phyloP scores from a whole-genome alignment of 37 sponge, comb jelly and placozoan genomes.

The Ianthella basta region DNA sequence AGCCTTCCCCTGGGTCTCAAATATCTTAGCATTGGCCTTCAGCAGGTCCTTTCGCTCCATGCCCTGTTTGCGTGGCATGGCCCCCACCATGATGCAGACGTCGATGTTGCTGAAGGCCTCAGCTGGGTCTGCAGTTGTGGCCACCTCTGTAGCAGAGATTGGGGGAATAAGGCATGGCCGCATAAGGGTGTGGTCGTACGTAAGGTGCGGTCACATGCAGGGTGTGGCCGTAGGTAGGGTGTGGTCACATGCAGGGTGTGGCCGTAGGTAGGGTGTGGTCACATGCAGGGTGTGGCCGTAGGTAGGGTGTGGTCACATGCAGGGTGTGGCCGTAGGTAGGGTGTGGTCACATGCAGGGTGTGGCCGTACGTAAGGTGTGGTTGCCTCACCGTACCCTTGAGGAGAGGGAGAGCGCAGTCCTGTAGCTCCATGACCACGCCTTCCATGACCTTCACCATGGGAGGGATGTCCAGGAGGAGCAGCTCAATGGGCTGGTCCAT shows the following conservation, averaged over 20 bases:
- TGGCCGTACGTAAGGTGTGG: neutral
- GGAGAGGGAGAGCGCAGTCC: conserved; percentile 89
- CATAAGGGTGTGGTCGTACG: neutral
- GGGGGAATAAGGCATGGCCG: neutral
- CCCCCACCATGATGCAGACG: conserved; percentile 93
- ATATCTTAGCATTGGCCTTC: conserved; percentile 92
- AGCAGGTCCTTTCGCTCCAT: conserved; percentile 97
- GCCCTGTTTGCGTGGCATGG: conserved; percentile 94
- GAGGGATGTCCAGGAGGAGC: conserved; percentile 87
- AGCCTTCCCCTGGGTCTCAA: conserved; percentile 88
- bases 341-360: neutral
- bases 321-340: no score
- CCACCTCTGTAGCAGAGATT: conserved; percentile 72
- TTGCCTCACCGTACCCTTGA: conserved; percentile 67
- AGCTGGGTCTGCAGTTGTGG: conserved; percentile 79
- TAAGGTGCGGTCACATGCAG: neutral
- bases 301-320: neutral
- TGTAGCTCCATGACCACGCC: conserved; percentile 98
- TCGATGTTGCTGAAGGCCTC: conserved; percentile 91
- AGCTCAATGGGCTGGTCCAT: conserved; percentile 85
- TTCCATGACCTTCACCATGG: conserved; percentile 75
- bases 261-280: neutral
- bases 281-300: neutral
- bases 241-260: neutral
- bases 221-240: neutral